These are phyloP conservation scores for Rhinichthys klamathensis DNA, from an alignment of 2,113 vertebrate species.

Conservation along the genomic window DNA sequence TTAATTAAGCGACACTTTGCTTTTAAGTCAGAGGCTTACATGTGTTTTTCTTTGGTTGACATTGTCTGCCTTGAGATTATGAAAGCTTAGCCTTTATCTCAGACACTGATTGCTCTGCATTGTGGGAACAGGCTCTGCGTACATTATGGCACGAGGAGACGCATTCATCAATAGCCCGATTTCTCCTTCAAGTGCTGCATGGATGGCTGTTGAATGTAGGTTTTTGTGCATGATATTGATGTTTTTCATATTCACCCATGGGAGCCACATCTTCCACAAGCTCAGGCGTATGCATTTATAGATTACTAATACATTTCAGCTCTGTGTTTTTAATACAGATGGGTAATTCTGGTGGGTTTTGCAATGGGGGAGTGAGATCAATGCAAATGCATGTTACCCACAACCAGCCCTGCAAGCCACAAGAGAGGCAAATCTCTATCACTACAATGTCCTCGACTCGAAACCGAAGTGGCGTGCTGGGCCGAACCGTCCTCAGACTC, in stretches of 20 bases:
- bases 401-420: background rate
- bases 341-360: background rate
- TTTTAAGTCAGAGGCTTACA: conserved; percentile 22
- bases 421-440: conserved; percentile 11
- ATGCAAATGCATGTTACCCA: conserved; percentile 21
- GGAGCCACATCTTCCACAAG: conserved; percentile 49
- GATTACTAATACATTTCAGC: conserved; percentile 47
- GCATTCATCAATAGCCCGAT: conserved; percentile 46
- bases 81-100: conserved; percentile 32
- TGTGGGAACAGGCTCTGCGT: conserved; percentile 9
- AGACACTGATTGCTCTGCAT: conserved; percentile 12
- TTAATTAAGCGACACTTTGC: conserved; percentile 40
- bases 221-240: conserved; percentile 47
- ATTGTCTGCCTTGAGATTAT: conserved; percentile 22
- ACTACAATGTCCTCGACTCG: conserved; percentile 31
- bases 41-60: conserved; percentile 28
- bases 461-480: conserved; percentile 34
- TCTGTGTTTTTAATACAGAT: conserved; percentile 47
- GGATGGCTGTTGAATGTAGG: conserved; percentile 43
- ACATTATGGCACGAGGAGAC: conserved; percentile 31
- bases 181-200: conserved; percentile 44
- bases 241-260: conserved; percentile 46
- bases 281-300: conserved; percentile 43
- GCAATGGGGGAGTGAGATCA: conserved; percentile 1
- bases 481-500: conserved; percentile 61